A percentile compares a stretch with the other conserved stretches of the same genome.
phyloP scores from a whole-genome alignment of 2,797 vertebrate genomes.

The Hemibagrus guttatus region DNA sequence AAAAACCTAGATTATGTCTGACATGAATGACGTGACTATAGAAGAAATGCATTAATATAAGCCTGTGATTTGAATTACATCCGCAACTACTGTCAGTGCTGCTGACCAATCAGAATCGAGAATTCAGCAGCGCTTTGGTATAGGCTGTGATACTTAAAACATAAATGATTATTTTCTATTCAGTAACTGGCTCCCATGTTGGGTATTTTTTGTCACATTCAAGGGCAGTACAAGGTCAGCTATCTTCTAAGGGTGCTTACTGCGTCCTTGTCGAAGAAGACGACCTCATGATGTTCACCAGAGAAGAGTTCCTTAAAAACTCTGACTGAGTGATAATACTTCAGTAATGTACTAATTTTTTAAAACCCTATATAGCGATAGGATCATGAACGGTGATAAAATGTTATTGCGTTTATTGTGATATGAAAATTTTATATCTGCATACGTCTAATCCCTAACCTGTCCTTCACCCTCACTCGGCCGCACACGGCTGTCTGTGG shows the following conservation, averaged over 20 bases:
- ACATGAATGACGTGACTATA: neutral
- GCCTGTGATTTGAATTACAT: neutral
- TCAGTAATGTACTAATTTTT: neutral
- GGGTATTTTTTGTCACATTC: neutral
- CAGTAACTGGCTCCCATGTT: neutral
- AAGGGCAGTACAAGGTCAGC: constrained; percentile 10
- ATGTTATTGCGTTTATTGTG: neutral
- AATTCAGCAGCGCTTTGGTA: neutral
- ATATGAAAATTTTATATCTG: constrained; percentile 6
- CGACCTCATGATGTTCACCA: neutral
- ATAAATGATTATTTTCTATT: neutral
- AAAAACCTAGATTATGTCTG: too few relatives aligned
- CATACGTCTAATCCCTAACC: neutral
- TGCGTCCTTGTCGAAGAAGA: neutral
- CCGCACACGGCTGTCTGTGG: neutral
- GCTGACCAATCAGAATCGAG: neutral
- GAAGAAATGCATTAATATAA: neutral
- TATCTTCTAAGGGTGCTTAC: neutral
- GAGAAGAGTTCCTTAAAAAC: neutral
- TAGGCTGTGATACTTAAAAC: neutral
- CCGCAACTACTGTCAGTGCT: neutral
- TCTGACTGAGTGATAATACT: neutral
- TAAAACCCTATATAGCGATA: neutral
- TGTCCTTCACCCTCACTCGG: neutral
- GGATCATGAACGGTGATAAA: neutral